These are phyloP conservation scores for Parapsyche elsis DNA, from an alignment of 1,140 invertebrate species.

Conservation along the genomic window DNA sequence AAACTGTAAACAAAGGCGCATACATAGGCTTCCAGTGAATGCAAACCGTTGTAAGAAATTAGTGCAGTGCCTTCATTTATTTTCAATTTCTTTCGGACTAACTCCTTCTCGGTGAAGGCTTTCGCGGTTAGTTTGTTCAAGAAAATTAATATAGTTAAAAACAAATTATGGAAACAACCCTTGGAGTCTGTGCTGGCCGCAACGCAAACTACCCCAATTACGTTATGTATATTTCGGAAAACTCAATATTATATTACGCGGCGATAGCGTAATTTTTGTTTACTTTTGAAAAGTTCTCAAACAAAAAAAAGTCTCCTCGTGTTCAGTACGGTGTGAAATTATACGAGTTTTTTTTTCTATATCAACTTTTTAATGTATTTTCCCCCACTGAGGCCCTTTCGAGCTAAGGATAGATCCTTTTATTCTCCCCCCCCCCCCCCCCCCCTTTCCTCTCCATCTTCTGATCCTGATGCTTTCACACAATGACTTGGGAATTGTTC, in stretches of 20 bases:
- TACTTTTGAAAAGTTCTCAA: background rate
- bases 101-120: background rate
- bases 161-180: background rate
- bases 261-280: background rate
- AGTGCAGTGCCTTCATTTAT: slow-evolving; percentile 6
- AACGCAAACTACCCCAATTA: slow-evolving; percentile 8
- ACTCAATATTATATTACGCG: background rate
- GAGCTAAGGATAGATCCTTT: slow-evolving; percentile 28
- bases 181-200: background rate
- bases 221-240: no score
- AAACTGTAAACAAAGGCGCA: no score
- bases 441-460: background rate
- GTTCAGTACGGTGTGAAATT: slow-evolving; percentile 18
- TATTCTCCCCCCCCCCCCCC: background rate
- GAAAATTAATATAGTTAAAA: slow-evolving; percentile 17
- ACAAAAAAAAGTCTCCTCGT: background rate
- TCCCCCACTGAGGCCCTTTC: slow-evolving; percentile 15
- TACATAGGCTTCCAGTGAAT: no score
- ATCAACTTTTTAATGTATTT: slow-evolving; percentile 42
- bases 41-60: background rate
- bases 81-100: slow-evolving; percentile 8
- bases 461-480: slow-evolving; percentile 12
- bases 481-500: slow-evolving; percentile 39
- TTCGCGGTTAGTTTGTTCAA: background rate
- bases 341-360: background rate